A percentile compares a stretch with the other conserved stretches of the same genome.
phyloP scores from a whole-genome alignment of 2,888 invertebrate species.

The Liopterus haemorrhoidalis region DNA sequence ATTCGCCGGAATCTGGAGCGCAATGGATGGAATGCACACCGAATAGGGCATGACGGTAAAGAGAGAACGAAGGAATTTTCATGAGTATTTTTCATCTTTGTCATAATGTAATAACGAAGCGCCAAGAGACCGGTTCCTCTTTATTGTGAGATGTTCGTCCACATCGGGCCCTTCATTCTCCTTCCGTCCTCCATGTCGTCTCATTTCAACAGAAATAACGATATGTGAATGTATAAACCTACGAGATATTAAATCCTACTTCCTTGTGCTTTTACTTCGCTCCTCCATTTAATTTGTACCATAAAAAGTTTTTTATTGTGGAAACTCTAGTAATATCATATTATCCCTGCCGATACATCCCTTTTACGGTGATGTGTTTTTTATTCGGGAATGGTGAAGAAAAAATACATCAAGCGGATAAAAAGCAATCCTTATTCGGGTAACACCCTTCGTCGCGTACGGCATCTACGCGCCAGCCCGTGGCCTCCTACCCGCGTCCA shows the following conservation, averaged over 20 bases:
- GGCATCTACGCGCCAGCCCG: too few relatives aligned
- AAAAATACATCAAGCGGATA: slow-evolving; percentile 42
- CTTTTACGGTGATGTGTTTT: background rate
- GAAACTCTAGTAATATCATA: slow-evolving; percentile 4
- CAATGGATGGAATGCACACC: slow-evolving; percentile 9
- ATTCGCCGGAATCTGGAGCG: slow-evolving; percentile 11
- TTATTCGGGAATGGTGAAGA: slow-evolving; percentile 40
- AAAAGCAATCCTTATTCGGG: slow-evolving; percentile 39
- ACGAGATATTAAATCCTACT: slow-evolving; percentile 22
- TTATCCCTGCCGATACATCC: slow-evolving; percentile 8
- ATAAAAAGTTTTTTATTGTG: slow-evolving; percentile 21
- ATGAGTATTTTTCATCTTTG: slow-evolving; percentile 26
- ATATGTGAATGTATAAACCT: slow-evolving; percentile 20
- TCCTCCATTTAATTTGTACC: slow-evolving; percentile 18
- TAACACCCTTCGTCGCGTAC: too few relatives aligned
- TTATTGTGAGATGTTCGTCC: background rate
- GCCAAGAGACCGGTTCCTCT: background rate
- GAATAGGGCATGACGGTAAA: too few relatives aligned
- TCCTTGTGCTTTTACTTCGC: slow-evolving; percentile 11
- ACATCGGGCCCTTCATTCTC: background rate
- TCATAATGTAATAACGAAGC: slow-evolving; percentile 25
- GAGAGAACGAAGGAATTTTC: slow-evolving; percentile 26
- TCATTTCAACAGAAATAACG: slow-evolving; percentile 18
- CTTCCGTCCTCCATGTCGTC: background rate
- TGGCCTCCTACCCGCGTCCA: too few relatives aligned